Percentiles rank a stretch among this genome's conserved stretches.
Conservation (phyloP, 2,797 vertebrate species). For the Enteromius radiatus region DNA sequence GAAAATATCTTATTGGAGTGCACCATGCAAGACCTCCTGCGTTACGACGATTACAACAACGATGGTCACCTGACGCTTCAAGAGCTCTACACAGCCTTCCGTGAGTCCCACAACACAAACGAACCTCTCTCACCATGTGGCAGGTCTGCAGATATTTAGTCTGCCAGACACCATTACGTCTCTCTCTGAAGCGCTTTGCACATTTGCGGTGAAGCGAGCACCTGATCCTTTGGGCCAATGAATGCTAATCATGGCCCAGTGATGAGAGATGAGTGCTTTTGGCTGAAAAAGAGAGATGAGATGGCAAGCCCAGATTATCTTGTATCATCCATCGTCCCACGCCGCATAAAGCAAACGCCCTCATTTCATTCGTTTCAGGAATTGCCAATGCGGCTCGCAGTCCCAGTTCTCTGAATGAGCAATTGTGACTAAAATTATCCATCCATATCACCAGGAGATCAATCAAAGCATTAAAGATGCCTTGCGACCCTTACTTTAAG, state of each 20-base stretch:
- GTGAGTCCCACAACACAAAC: constrained; percentile 78
- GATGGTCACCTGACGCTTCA: constrained; percentile 86
- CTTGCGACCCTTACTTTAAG: constrained; percentile 61
- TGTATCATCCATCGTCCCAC: constrained; percentile 17
- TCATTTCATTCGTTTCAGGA: constrained; percentile 4
- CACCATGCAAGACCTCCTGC: constrained; percentile 88
- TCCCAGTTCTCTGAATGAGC: constrained; percentile 50
- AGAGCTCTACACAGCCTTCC: constrained; percentile 94
- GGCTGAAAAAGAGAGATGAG: constrained; percentile 29
- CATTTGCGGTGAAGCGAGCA: constrained; percentile 19
- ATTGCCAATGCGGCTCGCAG: not conserved
- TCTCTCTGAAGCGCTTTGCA: constrained; percentile 28
- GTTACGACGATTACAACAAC: constrained; percentile 92
- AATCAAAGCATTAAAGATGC: constrained; percentile 62
- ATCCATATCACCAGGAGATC: constrained; percentile 50
- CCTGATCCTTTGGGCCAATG: constrained; percentile 41
- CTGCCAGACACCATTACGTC: constrained; percentile 37
- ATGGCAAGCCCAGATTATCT: constrained; percentile 34
- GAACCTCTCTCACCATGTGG: constrained; percentile 3
- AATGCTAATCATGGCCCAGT: constrained; percentile 46
- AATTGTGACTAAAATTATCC: constrained; percentile 49
- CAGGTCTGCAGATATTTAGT: constrained; percentile 1
- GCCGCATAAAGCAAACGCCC: constrained; percentile 2
- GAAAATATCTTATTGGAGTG: constrained; percentile 83
- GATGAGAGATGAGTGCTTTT: constrained; percentile 50